Evolutionary conservation across 2,797 vertebrate genomes (phyloP).

Genomic region (Myotis planiceps): DNA sequence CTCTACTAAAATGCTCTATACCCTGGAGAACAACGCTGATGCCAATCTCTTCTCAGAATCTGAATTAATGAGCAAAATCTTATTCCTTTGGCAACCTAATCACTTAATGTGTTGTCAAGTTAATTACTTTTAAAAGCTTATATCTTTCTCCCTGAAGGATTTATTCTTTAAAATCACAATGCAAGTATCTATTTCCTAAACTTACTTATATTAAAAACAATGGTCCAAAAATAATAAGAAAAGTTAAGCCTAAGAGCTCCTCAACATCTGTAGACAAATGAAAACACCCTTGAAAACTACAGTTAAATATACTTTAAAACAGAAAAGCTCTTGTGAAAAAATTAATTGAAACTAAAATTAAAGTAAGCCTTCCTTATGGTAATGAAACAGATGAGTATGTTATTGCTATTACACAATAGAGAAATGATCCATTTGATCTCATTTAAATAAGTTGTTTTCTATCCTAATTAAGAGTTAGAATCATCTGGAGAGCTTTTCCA

Average conservation of each 20-base stretch:
- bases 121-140: constrained; percentile 58
- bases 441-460: background rate
- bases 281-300: background rate
- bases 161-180: constrained; percentile 19
- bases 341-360: background rate
- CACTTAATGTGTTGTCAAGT: constrained; percentile 14
- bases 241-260: background rate
- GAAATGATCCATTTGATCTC: background rate
- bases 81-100: constrained; percentile 53
- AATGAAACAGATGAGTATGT: background rate
- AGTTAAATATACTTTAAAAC: constrained; percentile 28
- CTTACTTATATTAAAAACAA: constrained; percentile 43
- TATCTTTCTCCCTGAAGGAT: background rate
- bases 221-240: background rate
- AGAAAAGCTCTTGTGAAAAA: background rate
- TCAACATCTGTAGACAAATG: constrained; percentile 1
- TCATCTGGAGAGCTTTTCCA: background rate
- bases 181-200: background rate
- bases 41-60: background rate
- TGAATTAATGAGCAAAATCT: constrained; percentile 44
- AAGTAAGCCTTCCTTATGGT: background rate
- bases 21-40: background rate
- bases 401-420: background rate
- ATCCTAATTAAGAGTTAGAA: background rate
- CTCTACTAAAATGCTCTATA: background rate